Evolutionary conservation across 2,113 vertebrate species (phyloP).

Genomic region (Oceanodroma tethys): DNA sequence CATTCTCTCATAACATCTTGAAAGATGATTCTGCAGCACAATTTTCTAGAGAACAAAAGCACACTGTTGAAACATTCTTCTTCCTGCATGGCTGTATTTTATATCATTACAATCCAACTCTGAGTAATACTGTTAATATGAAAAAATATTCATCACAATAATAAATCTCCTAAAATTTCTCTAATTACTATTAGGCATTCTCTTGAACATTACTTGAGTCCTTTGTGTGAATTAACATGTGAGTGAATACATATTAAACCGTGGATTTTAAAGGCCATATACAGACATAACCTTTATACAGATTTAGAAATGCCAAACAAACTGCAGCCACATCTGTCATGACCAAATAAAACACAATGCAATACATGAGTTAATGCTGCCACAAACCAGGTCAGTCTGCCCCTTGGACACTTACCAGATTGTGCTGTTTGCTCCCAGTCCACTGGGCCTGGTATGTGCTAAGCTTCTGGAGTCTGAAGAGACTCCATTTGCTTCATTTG

Average conservation of each 20-base stretch:
- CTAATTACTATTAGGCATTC: neutral
- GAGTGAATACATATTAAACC: neutral
- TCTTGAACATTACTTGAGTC: neutral
- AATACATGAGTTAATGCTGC: neutral
- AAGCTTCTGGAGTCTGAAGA: neutral
- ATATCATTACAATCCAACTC: neutral
- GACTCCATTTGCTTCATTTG: neutral
- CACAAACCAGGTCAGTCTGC: conserved; percentile 19
- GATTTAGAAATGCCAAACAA: neutral
- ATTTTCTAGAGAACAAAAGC: conserved; percentile 20
- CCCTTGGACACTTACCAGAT: neutral
- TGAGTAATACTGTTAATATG: neutral
- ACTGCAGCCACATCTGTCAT: neutral
- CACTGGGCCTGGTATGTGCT: neutral
- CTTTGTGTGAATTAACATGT: neutral
- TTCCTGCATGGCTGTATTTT: neutral
- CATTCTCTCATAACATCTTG: neutral
- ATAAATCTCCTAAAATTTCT: neutral
- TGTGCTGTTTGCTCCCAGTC: neutral
- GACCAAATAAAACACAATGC: neutral
- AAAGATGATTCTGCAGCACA: conserved; percentile 12
- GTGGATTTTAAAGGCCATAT: neutral
- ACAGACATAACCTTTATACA: neutral
- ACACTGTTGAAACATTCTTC: neutral
- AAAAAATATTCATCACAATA: neutral